Conservation (phyloP, 2,888 invertebrate species). For the Stenurella melanura region DNA sequence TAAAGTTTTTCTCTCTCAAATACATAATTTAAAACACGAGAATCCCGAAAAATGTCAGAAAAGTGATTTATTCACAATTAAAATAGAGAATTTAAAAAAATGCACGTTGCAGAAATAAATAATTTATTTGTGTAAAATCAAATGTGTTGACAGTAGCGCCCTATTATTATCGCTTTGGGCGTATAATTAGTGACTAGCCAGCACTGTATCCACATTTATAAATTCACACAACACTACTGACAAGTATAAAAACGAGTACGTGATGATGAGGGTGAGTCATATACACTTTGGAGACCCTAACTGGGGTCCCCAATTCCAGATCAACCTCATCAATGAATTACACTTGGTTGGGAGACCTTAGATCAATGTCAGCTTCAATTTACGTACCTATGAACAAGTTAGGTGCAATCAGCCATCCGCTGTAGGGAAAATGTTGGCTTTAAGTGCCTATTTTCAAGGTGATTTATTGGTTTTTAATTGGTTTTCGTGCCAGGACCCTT, state of each 20-base stretch:
- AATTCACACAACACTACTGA: neutral
- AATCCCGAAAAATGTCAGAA: no score
- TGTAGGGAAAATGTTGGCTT: constrained; percentile 43
- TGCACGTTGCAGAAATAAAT: no score
- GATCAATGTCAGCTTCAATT: constrained; percentile 64
- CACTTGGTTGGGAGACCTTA: constrained; percentile 55
- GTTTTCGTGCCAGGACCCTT: constrained; percentile 47
- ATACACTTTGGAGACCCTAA: constrained; percentile 19
- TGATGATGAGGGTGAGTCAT: constrained; percentile 35
- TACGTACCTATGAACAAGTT: constrained; percentile 52
- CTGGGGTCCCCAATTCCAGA: constrained; percentile 13
- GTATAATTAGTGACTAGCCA: neutral
- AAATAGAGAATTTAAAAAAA: no score
- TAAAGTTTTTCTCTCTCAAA: no score
- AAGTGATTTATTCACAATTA: no score
- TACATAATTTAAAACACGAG: no score
- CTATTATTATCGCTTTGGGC: no score
- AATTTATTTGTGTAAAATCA: no score
- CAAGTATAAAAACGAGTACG: constrained; percentile 17
- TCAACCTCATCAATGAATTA: constrained; percentile 50
- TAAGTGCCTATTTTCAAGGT: constrained; percentile 56
- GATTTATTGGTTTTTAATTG: constrained; percentile 64
- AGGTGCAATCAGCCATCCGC: constrained; percentile 38
- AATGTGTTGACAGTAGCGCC: no score
- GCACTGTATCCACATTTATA: neutral